Evolutionary conservation across 1,140 invertebrate genomes (phyloP).

Genomic region (Drosophila santomea): DNA sequence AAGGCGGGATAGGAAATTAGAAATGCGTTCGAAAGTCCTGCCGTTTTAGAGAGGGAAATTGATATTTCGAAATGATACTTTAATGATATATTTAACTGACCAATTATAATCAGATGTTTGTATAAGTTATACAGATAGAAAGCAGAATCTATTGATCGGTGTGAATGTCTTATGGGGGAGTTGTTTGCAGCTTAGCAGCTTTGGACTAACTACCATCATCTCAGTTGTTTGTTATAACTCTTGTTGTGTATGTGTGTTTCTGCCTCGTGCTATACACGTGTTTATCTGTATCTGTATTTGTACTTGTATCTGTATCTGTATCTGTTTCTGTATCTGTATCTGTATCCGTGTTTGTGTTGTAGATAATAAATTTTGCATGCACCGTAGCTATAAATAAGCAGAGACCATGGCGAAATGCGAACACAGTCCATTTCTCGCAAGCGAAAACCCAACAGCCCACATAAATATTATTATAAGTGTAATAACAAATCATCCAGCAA

Average conservation of each 20-base stretch:
- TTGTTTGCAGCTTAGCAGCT: conserved; percentile 21
- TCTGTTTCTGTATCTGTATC: conserved; percentile 6
- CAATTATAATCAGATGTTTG: too few species aligned
- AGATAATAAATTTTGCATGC: conserved; percentile 81
- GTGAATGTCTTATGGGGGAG: conserved; percentile 10
- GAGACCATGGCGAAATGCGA: conserved; percentile 50
- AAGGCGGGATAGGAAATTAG: neutral
- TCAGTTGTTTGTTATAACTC: conserved; percentile 36
- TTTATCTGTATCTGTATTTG: conserved; percentile 3
- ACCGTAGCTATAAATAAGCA: conserved; percentile 77
- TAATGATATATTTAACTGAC: too few species aligned
- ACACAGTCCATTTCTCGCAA: conserved; percentile 29
- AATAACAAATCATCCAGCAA: conserved; percentile 66
- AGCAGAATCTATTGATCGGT: conserved; percentile 2
- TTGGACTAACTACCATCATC: conserved; percentile 4
- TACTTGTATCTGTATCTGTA: conserved; percentile 52
- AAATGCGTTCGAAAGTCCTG: too few species aligned
- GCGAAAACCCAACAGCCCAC: conserved; percentile 28
- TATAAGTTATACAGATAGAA: neutral
- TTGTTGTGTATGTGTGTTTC: conserved; percentile 34
- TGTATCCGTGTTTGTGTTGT: conserved; percentile 63
- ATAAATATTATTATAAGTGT: conserved; percentile 77
- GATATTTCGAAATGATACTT: too few species aligned
- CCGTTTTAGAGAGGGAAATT: too few species aligned
- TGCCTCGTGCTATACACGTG: conserved; percentile 37